These are phyloP conservation scores for Apocheima hispidaria DNA, from an alignment of 2,888 invertebrate species.

Conservation along the genomic window DNA sequence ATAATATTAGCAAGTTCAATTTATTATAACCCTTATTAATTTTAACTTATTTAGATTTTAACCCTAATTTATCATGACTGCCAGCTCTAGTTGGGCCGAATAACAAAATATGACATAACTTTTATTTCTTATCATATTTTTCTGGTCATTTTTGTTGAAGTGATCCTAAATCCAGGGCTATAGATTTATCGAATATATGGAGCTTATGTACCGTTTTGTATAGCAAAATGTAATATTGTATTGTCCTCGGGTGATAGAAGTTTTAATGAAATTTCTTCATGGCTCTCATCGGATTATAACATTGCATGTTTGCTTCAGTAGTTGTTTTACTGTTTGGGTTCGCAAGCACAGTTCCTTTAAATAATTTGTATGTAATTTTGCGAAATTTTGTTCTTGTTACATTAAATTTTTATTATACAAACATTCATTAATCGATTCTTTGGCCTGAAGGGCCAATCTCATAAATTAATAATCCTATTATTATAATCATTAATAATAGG, in stretches of 20 bases:
- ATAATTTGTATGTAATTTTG: constrained; percentile 42
- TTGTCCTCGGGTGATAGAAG: constrained; percentile 78
- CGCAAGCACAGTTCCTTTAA: constrained; percentile 35
- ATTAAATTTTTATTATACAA: neutral
- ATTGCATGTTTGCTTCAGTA: constrained; percentile 58
- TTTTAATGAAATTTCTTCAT: constrained; percentile 80
- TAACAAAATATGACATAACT: too few relatives aligned
- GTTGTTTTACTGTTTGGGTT: constrained; percentile 65
- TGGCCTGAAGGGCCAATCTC: neutral
- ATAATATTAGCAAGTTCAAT: too few relatives aligned
- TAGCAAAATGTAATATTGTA: constrained; percentile 34
- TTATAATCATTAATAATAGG: too few relatives aligned
- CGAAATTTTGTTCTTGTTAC: constrained; percentile 4
- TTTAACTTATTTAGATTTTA: too few relatives aligned
- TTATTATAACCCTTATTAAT: too few relatives aligned
- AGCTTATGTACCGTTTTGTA: constrained; percentile 34
- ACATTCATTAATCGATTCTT: neutral
- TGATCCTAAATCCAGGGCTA: too few relatives aligned
- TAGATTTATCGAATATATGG: too few relatives aligned
- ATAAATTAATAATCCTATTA: too few relatives aligned
- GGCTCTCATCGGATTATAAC: constrained; percentile 65
- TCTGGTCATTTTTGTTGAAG: too few relatives aligned
- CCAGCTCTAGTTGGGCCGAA: too few relatives aligned
- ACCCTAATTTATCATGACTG: too few relatives aligned
- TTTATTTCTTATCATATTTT: too few relatives aligned